Percentiles rank a stretch among this genome's conserved stretches.
Evolutionary conservation across 2,797 vertebrate species (phyloP).

Genomic region (Apodemus agrarius): DNA sequence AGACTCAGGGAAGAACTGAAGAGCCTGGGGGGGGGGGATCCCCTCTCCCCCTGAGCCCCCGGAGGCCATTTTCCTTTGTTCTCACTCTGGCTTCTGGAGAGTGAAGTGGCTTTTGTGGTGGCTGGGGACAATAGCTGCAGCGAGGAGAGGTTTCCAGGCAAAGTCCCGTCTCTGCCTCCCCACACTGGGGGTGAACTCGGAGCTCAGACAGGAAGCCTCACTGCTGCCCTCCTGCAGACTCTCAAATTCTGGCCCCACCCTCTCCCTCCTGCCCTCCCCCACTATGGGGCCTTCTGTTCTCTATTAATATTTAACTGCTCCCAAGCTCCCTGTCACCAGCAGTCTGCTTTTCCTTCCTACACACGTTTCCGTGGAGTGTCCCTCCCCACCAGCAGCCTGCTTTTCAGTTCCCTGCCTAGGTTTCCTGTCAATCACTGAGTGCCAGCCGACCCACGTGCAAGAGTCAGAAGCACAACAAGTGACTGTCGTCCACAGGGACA

Average conservation of each 20-base stretch:
- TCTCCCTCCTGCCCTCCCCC: background rate
- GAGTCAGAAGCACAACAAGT: background rate
- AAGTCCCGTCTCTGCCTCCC: background rate
- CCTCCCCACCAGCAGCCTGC: background rate
- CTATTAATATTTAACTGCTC: background rate
- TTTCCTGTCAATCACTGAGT: background rate
- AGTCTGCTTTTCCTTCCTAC: background rate
- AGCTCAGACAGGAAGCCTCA: background rate
- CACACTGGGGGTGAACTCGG: background rate
- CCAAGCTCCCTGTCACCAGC: background rate
- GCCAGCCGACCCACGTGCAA: background rate
- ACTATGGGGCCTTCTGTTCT: background rate
- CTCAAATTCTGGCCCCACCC: background rate
- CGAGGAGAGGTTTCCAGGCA: background rate
- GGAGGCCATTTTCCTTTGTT: background rate
- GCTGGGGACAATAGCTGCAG: background rate
- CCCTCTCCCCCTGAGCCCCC: background rate
- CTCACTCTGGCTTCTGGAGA: background rate
- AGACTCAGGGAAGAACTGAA: background rate
- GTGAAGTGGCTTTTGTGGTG: background rate
- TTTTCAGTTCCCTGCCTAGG: background rate
- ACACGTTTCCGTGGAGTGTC: background rate
- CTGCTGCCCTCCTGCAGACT: background rate
- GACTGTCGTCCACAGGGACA: background rate
- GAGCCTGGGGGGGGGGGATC: background rate